phyloP scores from a whole-genome alignment of 2,888 invertebrate species.

The Eupithecia dodoneata region DNA sequence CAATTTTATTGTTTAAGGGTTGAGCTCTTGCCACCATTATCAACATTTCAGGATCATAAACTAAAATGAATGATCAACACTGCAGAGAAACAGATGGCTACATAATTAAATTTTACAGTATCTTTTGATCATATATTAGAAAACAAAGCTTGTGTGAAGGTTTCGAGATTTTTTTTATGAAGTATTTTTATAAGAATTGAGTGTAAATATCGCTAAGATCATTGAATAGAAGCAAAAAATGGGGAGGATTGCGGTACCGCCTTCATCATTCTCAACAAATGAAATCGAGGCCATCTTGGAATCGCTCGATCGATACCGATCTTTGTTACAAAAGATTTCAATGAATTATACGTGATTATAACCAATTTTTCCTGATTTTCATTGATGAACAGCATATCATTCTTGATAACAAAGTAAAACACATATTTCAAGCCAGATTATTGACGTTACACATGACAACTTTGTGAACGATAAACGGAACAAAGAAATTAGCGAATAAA shows the following conservation, averaged over 20 bases:
- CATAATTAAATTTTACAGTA: background rate
- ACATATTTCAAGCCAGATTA: slow-evolving; percentile 52
- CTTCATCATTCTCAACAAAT: slow-evolving; percentile 29
- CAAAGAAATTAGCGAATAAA: slow-evolving; percentile 69
- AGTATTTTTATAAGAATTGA: background rate
- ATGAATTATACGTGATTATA: background rate
- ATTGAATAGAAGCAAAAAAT: slow-evolving; percentile 54
- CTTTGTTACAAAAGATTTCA: slow-evolving; percentile 25
- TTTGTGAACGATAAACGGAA: slow-evolving; percentile 63
- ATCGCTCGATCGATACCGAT: slow-evolving; percentile 56
- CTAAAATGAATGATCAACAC: background rate
- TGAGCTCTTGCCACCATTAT: background rate
- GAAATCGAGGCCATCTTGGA: slow-evolving; percentile 72
- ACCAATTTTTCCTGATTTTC: background rate
- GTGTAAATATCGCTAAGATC: slow-evolving; percentile 24
- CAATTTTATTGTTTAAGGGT: background rate
- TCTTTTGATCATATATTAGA: background rate
- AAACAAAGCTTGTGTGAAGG: background rate
- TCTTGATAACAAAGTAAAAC: slow-evolving; percentile 50
- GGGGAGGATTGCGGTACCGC: slow-evolving; percentile 51
- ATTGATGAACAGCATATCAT: slow-evolving; percentile 27
- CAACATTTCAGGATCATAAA: background rate
- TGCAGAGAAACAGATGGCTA: background rate
- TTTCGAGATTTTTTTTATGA: background rate
- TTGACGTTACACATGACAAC: slow-evolving; percentile 82